phyloP scores from a whole-genome alignment of 2,113 vertebrate species.

The Ornithorhynchus anatinus region DNA sequence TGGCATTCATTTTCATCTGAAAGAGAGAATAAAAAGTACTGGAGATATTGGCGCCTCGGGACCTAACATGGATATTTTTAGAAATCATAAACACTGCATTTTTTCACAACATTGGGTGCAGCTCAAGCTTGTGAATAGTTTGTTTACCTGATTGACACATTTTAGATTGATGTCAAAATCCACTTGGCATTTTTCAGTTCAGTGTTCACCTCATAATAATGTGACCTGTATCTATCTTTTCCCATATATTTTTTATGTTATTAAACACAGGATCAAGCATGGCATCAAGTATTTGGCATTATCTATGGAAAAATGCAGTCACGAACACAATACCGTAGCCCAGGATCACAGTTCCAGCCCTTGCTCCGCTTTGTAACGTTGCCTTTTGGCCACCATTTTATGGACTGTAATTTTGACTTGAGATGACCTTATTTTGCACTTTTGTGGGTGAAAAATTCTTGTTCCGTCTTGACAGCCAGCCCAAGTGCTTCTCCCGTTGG shows the following conservation, averaged over 20 bases:
- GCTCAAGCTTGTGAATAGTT: slow-evolving; percentile 50
- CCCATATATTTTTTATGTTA: slow-evolving; percentile 58
- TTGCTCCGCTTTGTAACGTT: slow-evolving; percentile 52
- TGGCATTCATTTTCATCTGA: slow-evolving; percentile 55
- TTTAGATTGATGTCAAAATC: slow-evolving; percentile 41
- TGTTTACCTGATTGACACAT: too few relatives aligned
- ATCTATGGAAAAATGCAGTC: slow-evolving; percentile 55
- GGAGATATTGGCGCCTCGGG: too few relatives aligned
- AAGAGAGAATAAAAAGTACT: too few relatives aligned
- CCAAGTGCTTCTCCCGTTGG: slow-evolving; percentile 61
- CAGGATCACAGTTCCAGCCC: slow-evolving; percentile 48
- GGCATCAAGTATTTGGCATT: slow-evolving; percentile 61
- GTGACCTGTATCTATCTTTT: slow-evolving; percentile 57
- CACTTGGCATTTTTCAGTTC: slow-evolving; percentile 56
- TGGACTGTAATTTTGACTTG: slow-evolving; percentile 57
- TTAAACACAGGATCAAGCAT: slow-evolving; percentile 53
- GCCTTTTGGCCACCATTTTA: slow-evolving; percentile 57
- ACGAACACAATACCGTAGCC: slow-evolving; percentile 54
- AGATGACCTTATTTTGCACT: slow-evolving; percentile 66
- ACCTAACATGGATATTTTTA: too few relatives aligned
- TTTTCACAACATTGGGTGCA: slow-evolving; percentile 45
- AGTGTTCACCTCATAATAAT: slow-evolving; percentile 61
- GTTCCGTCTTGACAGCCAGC: slow-evolving; percentile 59
- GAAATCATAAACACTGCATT: slow-evolving; percentile 37
- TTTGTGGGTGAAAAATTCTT: slow-evolving; percentile 68